A percentile compares a stretch with the other conserved stretches of the same genome.
phyloP scores from a whole-genome alignment of 2,888 invertebrate genomes.

The Ganaspis brasiliensis region DNA sequence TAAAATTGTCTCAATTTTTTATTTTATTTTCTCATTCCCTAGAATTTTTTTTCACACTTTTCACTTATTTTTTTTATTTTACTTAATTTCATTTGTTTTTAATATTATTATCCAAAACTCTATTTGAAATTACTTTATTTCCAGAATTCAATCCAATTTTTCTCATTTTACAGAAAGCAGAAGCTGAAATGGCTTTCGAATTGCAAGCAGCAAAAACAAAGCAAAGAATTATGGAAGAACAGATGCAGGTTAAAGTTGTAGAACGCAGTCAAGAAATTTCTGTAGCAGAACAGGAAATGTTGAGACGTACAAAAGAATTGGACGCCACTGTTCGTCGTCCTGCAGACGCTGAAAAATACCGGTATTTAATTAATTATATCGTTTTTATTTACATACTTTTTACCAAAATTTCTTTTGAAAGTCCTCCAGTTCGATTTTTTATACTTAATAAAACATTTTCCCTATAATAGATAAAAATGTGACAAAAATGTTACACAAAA shows the following conservation, averaged over 20 bases:
- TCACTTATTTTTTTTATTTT: no score
- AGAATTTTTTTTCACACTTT: no score
- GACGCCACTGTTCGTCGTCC: constrained; percentile 96
- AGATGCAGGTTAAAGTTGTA: constrained; percentile 97
- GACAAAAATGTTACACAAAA: no score
- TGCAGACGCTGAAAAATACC: constrained; percentile 96
- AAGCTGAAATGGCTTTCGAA: constrained; percentile 96
- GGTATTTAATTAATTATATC: constrained; percentile 70
- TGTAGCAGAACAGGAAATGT: constrained; percentile 98
- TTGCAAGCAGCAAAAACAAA: constrained; percentile 97
- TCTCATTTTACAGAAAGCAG: constrained; percentile 85
- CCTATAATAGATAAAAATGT: no score
- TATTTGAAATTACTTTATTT: background rate
- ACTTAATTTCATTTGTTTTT: no score
- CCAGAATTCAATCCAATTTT: background rate
- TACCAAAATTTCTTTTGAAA: background rate
- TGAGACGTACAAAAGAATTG: constrained; percentile 93
- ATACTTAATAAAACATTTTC: no score
- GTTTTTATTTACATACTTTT: background rate
- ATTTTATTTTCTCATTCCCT: no score
- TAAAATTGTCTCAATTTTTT: no score
- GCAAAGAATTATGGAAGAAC: constrained; percentile 97
- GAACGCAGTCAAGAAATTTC: constrained; percentile 96
- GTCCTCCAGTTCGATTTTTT: no score
- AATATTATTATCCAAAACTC: no score